These are phyloP conservation scores for Neopipo cinnamomea DNA, from an alignment of 2,113 vertebrate genomes.

Conservation along the genomic window DNA sequence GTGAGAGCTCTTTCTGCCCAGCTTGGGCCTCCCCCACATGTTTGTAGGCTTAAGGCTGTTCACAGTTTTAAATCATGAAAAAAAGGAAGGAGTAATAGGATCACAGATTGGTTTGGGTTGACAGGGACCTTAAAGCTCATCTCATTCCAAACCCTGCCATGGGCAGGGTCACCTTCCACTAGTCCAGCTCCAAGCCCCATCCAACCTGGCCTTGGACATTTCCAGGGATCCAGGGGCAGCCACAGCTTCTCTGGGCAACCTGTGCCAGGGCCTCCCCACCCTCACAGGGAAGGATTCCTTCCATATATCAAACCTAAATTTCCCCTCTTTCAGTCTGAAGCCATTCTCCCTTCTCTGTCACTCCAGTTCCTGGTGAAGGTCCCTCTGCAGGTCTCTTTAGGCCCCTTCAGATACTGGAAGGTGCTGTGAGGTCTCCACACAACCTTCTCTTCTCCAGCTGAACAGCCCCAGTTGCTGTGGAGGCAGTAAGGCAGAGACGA, in stretches of 20 bases:
- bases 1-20: not conserved
- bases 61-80: not conserved
- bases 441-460: not conserved
- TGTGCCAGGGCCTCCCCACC: not conserved
- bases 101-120: not conserved
- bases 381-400: not conserved
- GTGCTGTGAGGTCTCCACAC: not conserved
- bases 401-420: not conserved
- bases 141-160: not conserved
- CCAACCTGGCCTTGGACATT: not conserved
- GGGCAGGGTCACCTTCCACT: not conserved
- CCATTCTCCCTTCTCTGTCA: not conserved
- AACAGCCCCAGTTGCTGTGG: no score
- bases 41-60: not conserved
- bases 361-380: not conserved
- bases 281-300: not conserved
- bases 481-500: fast-evolving
- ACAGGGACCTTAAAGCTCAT: not conserved
- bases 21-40: not conserved
- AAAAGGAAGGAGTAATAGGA: not conserved
- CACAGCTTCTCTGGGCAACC: not conserved
- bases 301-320: fast-evolving
- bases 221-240: not conserved
- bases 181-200: not conserved
- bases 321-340: not conserved